Conservation (phyloP, 2,797 vertebrate genomes). For the Astyanax mexicanus region DNA sequence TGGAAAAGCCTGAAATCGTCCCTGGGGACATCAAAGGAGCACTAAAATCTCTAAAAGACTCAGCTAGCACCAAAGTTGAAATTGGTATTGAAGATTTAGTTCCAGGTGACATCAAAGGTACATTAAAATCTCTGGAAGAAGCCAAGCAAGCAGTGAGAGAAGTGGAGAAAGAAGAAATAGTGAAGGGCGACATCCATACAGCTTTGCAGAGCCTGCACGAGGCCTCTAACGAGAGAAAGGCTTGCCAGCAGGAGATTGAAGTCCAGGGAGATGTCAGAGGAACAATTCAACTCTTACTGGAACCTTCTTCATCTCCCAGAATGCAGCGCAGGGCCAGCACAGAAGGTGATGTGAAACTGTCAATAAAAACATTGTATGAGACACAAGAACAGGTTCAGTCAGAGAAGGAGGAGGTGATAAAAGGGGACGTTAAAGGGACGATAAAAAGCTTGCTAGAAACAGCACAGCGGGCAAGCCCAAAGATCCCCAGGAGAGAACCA, state of each 20-base stretch:
- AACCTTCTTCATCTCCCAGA: constrained; percentile 73
- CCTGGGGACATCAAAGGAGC: constrained; percentile 85
- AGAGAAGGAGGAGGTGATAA: constrained; percentile 80
- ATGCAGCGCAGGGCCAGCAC: constrained; percentile 71
- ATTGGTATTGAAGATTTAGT: constrained; percentile 83
- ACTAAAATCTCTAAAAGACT: constrained; percentile 87
- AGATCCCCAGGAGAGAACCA: constrained; percentile 68
- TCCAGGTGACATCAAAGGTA: constrained; percentile 84
- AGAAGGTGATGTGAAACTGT: constrained; percentile 75
- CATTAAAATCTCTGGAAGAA: constrained; percentile 84
- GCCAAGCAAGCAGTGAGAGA: constrained; percentile 78
- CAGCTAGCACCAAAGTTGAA: constrained; percentile 78
- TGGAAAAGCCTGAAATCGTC: constrained; percentile 83
- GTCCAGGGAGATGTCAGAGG: constrained; percentile 79
- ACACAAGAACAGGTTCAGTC: constrained; percentile 73
- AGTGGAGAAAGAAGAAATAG: constrained; percentile 79
- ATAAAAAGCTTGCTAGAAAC: constrained; percentile 84
- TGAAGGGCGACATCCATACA: constrained; percentile 76
- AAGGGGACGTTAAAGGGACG: constrained; percentile 81
- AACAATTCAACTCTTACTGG: constrained; percentile 80
- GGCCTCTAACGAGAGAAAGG: constrained; percentile 76
- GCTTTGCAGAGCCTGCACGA: constrained; percentile 75
- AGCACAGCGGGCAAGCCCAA: constrained; percentile 75
- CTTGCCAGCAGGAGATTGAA: constrained; percentile 73
- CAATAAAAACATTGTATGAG: constrained; percentile 78